Evolutionary conservation across 2,797 vertebrate genomes (phyloP).

Genomic region (Poecile montanus): DNA sequence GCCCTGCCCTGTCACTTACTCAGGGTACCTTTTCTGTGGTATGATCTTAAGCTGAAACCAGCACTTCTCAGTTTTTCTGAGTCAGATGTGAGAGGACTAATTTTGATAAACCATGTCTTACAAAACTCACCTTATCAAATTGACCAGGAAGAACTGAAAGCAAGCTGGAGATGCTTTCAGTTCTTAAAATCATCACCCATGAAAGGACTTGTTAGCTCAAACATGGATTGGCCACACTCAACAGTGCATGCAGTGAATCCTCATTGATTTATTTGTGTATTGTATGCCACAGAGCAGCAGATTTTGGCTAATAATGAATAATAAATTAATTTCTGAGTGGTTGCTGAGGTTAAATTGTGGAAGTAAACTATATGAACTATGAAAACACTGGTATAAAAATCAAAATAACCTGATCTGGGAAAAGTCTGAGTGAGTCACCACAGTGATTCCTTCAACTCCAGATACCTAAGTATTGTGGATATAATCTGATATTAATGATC

Average conservation of each 20-base stretch:
- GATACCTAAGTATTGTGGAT: not conserved
- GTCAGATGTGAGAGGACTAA: not conserved
- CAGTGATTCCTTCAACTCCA: not conserved
- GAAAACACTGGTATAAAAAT: not conserved
- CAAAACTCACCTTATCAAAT: not conserved
- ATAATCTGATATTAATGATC: not conserved
- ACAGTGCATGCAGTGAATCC: not conserved
- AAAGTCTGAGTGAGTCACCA: not conserved
- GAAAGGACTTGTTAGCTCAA: not conserved
- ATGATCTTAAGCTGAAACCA: not conserved
- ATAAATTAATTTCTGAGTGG: not conserved
- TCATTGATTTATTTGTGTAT: not conserved
- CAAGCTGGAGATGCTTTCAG: not conserved
- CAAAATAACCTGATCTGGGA: not conserved
- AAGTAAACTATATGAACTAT: not conserved
- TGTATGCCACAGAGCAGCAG: not conserved
- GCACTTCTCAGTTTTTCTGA: not conserved
- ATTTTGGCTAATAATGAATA: not conserved
- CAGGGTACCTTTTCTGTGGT: not conserved
- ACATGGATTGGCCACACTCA: not conserved
- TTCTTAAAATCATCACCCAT: not conserved
- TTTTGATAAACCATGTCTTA: not conserved
- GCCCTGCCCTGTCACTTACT: not conserved
- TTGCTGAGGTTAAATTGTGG: not conserved
- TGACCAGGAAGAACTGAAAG: not conserved